phyloP scores from a whole-genome alignment of 2,797 vertebrate genomes.

The Molossus molossus region DNA sequence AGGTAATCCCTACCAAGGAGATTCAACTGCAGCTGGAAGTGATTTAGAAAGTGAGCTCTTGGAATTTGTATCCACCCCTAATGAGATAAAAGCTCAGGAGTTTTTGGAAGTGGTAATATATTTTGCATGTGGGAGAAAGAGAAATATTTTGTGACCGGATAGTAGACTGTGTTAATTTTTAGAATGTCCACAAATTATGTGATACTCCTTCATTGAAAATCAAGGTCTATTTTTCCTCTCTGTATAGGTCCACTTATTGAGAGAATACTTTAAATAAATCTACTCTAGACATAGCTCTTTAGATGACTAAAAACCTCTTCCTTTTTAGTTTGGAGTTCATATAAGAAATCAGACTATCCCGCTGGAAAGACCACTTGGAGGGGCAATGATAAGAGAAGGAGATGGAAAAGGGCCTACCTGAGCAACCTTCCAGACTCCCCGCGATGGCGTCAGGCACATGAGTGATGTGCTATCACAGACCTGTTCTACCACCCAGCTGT shows the following conservation, averaged over 20 bases:
- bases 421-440: neutral
- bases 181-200: neutral
- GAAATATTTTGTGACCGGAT: neutral
- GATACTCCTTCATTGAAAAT: neutral
- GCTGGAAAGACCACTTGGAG: neutral
- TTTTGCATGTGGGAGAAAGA: neutral
- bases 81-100: neutral
- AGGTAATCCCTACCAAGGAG: neutral
- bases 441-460: neutral
- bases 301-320: neutral
- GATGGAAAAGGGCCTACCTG: neutral
- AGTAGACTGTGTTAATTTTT: neutral
- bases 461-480: neutral
- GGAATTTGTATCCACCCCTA: neutral
- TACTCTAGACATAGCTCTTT: neutral
- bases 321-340: neutral
- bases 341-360: neutral
- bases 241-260: neutral
- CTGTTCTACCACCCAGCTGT: neutral
- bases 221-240: neutral
- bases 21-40: neutral
- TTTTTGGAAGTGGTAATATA: neutral
- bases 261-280: neutral
- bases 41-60: conserved; percentile 2
- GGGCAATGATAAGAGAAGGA: neutral